Conservation (phyloP, 1,140 invertebrate genomes). For the Gonioctena quinquepunctata region DNA sequence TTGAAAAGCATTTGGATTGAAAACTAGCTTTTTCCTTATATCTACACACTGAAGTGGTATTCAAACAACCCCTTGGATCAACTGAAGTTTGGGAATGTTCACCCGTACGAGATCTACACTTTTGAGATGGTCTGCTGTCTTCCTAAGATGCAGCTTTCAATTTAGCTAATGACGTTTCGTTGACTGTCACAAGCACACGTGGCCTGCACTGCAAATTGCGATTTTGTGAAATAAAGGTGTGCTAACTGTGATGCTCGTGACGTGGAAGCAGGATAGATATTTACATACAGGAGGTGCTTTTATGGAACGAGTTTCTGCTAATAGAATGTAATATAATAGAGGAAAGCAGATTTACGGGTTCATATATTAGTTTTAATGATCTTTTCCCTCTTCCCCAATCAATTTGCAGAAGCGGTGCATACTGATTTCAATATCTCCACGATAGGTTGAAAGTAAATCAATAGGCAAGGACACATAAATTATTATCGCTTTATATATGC, state of each 20-base stretch:
- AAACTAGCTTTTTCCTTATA: slow-evolving; percentile 56
- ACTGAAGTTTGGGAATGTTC: slow-evolving; percentile 1
- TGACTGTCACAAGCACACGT: slow-evolving; percentile 54
- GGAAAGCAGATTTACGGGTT: too few species aligned
- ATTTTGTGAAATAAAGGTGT: neutral
- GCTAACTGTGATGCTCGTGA: neutral
- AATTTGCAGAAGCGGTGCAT: too few species aligned
- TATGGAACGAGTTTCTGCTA: too few species aligned
- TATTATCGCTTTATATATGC: too few species aligned
- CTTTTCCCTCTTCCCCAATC: too few species aligned
- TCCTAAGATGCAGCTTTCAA: slow-evolving; percentile 55
- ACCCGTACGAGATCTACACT: slow-evolving; percentile 19
- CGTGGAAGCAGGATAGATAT: neutral
- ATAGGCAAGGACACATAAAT: too few species aligned
- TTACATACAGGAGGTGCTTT: neutral
- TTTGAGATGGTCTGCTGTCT: slow-evolving; percentile 36
- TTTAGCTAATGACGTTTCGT: slow-evolving; percentile 56
- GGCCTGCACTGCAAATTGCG: neutral
- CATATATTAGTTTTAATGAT: too few species aligned
- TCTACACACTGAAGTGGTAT: slow-evolving; percentile 55
- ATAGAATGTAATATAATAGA: too few species aligned
- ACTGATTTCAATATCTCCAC: too few species aligned
- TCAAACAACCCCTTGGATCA: slow-evolving; percentile 47
- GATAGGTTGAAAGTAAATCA: too few species aligned
- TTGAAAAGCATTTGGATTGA: slow-evolving; percentile 22